These are phyloP conservation scores for Craseonycteris thonglongyai DNA, from an alignment of 2,113 vertebrate species.

Conservation along the genomic window DNA sequence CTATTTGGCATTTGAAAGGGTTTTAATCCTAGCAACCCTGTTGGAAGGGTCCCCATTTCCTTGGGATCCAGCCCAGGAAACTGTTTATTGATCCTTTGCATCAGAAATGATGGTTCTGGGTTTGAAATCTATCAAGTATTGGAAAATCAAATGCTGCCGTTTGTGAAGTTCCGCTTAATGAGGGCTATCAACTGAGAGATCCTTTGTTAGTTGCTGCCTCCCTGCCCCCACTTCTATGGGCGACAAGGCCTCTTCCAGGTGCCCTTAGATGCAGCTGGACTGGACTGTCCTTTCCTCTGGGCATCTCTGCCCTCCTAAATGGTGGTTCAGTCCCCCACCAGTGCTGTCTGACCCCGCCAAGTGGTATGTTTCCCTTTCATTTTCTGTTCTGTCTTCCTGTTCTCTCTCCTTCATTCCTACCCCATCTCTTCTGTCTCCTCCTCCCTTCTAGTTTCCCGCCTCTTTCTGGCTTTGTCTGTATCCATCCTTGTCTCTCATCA, in stretches of 20 bases:
- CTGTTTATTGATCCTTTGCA: constrained; percentile 5
- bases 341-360: not conserved
- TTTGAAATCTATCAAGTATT: constrained; percentile 34
- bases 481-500: not conserved
- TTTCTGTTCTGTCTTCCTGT: not conserved
- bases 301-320: not conserved
- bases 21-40: not conserved
- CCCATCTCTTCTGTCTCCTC: not conserved
- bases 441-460: not conserved
- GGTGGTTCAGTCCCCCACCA: no score
- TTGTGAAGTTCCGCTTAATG: constrained; percentile 32
- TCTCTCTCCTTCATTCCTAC: not conserved
- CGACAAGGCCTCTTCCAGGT: not conserved
- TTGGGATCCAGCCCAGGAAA: not conserved
- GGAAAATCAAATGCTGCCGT: constrained; percentile 49
- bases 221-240: not conserved
- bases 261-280: no score
- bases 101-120: constrained; percentile 35
- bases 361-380: not conserved
- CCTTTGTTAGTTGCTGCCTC: not conserved
- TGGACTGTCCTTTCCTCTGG: not conserved
- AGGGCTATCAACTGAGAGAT: constrained; percentile 6
- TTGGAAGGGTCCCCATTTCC: not conserved
- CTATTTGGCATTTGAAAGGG: constrained; percentile 1
- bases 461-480: not conserved